phyloP scores from a whole-genome alignment of 2,797 vertebrate genomes.

The Tadarida brasiliensis region DNA sequence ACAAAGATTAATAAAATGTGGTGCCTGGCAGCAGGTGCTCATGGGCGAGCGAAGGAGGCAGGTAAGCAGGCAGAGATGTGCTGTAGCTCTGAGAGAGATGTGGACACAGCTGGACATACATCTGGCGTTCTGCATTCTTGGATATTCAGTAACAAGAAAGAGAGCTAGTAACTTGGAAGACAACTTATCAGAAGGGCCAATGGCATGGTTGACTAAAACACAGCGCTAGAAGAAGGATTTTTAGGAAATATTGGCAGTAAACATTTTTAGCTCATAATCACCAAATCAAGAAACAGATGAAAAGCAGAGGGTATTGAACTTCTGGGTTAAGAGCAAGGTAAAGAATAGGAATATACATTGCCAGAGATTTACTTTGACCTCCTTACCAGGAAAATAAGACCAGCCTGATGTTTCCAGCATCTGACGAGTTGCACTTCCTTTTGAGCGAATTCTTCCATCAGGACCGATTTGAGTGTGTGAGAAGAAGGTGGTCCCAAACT shows the following conservation, averaged over 20 bases:
- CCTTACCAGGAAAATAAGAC: not conserved
- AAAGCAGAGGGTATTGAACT: not conserved
- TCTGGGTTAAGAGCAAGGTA: not conserved
- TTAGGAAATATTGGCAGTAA: not conserved
- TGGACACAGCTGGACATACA: not conserved
- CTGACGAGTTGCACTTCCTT: accelerated
- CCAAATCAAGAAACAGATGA: not conserved
- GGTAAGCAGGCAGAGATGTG: not conserved
- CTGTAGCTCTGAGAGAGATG: not conserved
- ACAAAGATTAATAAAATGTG: not conserved
- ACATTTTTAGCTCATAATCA: not conserved
- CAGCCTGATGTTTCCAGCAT: not conserved
- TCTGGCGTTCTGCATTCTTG: not conserved
- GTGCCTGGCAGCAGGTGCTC: not conserved
- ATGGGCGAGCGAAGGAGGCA: too few relatives aligned
- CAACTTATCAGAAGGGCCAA: not conserved
- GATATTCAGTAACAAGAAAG: not conserved
- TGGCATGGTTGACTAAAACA: not conserved
- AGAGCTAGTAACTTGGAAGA: not conserved
- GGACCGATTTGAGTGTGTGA: not conserved
- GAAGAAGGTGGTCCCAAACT: not conserved
- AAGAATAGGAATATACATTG: not conserved
- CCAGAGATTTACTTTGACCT: not conserved
- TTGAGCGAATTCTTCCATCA: not conserved
- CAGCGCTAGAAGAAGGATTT: not conserved